Percentiles rank a stretch among this genome's conserved stretches.
Evolutionary conservation across 2,888 invertebrate genomes (phyloP).

Genomic region (Siphonodentalium dalli): DNA sequence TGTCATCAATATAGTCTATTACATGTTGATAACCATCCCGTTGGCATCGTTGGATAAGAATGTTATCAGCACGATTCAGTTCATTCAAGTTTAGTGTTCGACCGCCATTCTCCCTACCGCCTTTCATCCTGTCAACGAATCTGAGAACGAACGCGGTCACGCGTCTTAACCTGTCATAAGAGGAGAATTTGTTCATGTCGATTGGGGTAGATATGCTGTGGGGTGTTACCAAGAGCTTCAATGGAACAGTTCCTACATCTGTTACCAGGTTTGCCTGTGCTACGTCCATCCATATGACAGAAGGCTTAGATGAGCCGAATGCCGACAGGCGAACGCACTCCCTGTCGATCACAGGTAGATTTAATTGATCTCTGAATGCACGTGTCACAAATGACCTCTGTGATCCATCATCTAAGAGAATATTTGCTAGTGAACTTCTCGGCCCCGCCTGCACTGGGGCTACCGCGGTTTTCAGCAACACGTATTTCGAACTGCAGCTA

Average conservation of each 20-base stretch:
- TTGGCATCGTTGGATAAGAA: too few relatives aligned
- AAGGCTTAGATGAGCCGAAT: conserved; percentile 14
- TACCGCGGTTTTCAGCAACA: conserved; percentile 22
- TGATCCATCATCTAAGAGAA: conserved; percentile 26
- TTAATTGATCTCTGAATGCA: conserved; percentile 16
- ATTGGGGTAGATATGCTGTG: conserved; percentile 24
- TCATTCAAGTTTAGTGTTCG: too few relatives aligned
- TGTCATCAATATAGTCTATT: too few relatives aligned
- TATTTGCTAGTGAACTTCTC: conserved; percentile 1
- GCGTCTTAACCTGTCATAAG: too few relatives aligned
- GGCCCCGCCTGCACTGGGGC: conserved; percentile 2
- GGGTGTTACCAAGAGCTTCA: conserved; percentile 21
- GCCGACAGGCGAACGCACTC: conserved; percentile 13
- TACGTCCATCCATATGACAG: conserved; percentile 1
- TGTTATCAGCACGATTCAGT: too few relatives aligned
- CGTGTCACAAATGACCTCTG: conserved; percentile 21
- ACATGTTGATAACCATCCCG: too few relatives aligned
- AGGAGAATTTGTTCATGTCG: too few relatives aligned
- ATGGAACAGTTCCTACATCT: conserved; percentile 6
- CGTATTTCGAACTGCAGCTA: too few relatives aligned
- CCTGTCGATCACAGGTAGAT: conserved; percentile 3
- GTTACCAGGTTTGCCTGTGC: conserved; percentile 12
- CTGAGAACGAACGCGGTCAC: too few relatives aligned
- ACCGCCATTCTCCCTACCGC: too few relatives aligned
- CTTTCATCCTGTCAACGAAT: too few relatives aligned